These are phyloP conservation scores for Oreocharis arfaki DNA, from an alignment of 2,113 vertebrate species.

Conservation along the genomic window DNA sequence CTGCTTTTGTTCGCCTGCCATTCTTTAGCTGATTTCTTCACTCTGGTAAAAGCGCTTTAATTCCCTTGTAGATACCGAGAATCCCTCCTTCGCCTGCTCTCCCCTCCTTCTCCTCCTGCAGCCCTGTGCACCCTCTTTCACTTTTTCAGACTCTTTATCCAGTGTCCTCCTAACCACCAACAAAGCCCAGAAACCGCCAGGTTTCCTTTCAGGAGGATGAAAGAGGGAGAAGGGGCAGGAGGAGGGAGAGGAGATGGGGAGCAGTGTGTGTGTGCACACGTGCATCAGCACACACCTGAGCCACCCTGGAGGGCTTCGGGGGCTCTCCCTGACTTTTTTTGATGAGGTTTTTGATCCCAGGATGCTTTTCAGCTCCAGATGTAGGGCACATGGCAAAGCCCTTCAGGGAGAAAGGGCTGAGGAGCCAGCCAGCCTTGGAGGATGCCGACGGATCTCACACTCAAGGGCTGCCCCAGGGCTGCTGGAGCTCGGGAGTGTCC, in stretches of 20 bases:
- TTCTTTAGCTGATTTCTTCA: constrained; percentile 85
- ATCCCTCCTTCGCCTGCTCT: constrained; percentile 71
- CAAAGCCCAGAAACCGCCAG: constrained; percentile 62
- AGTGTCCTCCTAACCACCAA: constrained; percentile 56
- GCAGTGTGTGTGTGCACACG: fast-evolving
- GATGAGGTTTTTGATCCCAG: neutral
- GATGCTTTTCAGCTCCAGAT: neutral
- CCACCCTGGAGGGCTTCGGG: neutral
- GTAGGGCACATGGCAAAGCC: neutral
- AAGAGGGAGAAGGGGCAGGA: neutral
- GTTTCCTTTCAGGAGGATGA: constrained; percentile 53
- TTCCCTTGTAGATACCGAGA: constrained; percentile 94
- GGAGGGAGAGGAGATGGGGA: neutral
- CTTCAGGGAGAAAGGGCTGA: neutral
- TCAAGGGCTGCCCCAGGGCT: fast-evolving
- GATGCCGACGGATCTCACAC: neutral
- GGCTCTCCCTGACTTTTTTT: neutral
- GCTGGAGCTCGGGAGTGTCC: neutral
- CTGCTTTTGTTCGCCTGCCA: constrained; percentile 82
- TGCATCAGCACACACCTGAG: neutral
- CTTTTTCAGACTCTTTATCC: constrained; percentile 80
- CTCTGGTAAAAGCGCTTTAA: constrained; percentile 92
- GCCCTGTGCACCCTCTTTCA: constrained; percentile 72
- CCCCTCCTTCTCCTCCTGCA: constrained; percentile 47
- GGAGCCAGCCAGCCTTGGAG: neutral